Conservation (phyloP, 2,113 vertebrate species). For the Probosciger aterrimus region DNA sequence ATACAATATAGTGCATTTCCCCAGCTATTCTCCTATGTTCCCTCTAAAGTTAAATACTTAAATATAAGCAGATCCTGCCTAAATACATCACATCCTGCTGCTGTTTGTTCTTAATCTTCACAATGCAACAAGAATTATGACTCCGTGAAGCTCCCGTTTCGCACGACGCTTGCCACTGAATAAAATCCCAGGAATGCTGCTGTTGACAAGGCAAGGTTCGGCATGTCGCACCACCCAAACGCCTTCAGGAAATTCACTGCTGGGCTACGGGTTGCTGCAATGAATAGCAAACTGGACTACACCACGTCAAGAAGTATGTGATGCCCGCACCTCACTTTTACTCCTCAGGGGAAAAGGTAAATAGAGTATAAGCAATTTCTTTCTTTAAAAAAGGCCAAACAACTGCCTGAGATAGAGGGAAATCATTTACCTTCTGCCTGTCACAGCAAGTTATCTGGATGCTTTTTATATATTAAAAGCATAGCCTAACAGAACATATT, state of each 20-base stretch:
- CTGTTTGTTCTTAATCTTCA: not conserved
- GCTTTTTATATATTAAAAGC: not conserved
- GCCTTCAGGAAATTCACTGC: not conserved
- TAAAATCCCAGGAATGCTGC: not conserved
- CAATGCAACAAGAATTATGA: not conserved
- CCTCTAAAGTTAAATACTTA: not conserved
- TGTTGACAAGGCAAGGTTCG: not conserved
- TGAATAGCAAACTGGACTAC: not conserved
- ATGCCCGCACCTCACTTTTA: not conserved
- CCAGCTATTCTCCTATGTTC: not conserved
- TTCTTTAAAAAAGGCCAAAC: not conserved
- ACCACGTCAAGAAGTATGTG: not conserved
- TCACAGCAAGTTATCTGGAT: not conserved
- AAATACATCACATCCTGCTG: not conserved
- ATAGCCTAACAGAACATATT: slow-evolving; percentile 2
- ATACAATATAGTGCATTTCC: fast-evolving
- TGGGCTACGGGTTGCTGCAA: not conserved
- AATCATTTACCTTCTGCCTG: slow-evolving; percentile 35
- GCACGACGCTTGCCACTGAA: not conserved
- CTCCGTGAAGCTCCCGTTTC: not conserved
- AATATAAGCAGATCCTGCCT: not conserved
- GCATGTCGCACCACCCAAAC: not conserved
- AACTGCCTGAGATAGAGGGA: not conserved
- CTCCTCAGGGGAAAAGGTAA: slow-evolving; percentile 39
- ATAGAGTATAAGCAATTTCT: not conserved